These are phyloP conservation scores for Caenorhabditis sinica DNA, from an alignment of 2,888 invertebrate species.

Conservation along the genomic window DNA sequence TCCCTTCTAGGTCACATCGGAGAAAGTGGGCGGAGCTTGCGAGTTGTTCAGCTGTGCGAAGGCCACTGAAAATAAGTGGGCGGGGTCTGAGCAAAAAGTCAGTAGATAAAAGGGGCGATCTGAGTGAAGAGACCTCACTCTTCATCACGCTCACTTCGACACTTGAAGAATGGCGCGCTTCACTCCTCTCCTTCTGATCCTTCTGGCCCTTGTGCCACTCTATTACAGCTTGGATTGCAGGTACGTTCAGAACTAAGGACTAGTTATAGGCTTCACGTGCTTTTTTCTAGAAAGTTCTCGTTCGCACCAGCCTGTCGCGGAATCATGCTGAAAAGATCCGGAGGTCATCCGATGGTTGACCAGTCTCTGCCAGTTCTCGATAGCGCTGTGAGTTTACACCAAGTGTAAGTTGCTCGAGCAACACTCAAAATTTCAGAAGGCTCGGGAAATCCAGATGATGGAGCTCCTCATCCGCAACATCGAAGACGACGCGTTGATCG, in stretches of 20 bases:
- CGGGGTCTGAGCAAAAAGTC: slow-evolving; percentile 54
- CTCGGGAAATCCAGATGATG: slow-evolving; percentile 48
- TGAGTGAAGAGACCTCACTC: slow-evolving; percentile 45
- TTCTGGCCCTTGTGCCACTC: slow-evolving; percentile 68
- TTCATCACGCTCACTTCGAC: slow-evolving; percentile 62
- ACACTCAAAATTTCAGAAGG: slow-evolving; percentile 38
- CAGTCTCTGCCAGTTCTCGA: slow-evolving; percentile 33
- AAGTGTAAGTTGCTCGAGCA: neutral
- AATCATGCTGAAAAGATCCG: slow-evolving; percentile 77
- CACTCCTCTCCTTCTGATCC: slow-evolving; percentile 62
- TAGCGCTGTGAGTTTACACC: slow-evolving; percentile 24
- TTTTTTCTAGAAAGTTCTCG: slow-evolving; percentile 75
- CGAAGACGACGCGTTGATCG: slow-evolving; percentile 61
- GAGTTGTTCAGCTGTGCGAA: slow-evolving; percentile 37
- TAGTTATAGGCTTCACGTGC: neutral
- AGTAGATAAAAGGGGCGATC: slow-evolving; percentile 54
- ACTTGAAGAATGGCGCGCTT: slow-evolving; percentile 64
- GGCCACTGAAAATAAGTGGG: slow-evolving; percentile 57
- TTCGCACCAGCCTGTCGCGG: slow-evolving; percentile 80
- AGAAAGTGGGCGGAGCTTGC: slow-evolving; percentile 40
- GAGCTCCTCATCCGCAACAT: slow-evolving; percentile 44
- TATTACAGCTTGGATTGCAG: slow-evolving; percentile 69
- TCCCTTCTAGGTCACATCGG: slow-evolving; percentile 6
- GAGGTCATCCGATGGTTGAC: slow-evolving; percentile 51
- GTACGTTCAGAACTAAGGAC: slow-evolving; percentile 21